Evolutionary conservation across 1,140 invertebrate species (phyloP), one percentile per base, ranked within the genome.

Genomic region (Atta colombica): DNA sequence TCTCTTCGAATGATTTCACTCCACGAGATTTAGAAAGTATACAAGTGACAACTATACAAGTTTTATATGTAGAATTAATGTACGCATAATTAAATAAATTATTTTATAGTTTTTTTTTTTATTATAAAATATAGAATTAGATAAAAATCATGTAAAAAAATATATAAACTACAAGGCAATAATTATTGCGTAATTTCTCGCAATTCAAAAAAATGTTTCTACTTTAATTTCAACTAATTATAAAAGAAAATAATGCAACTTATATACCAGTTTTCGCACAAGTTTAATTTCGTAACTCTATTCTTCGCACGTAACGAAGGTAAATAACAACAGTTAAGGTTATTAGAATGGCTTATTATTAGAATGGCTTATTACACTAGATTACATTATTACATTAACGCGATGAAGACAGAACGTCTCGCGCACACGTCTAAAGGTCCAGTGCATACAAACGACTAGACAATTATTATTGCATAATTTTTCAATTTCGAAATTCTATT

Each of bases 241-340:
- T 39, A 45, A 45, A n/a, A 28, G 39, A n/a, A 18, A 8, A 12
- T 49, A 14, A 45, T 2, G 10, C 60, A 28, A 49, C 8, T 51
- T 77, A 16, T 45, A n/a, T 21, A 21, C 3, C 14, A 5, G 7
- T 45, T 7, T 25, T 2, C 0, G 18, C 14, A 45, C 3, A 25
- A 45, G 12, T 77, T 16, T 18, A 61, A 39, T 18, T 28, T 61
- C 58, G 35, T 7, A 28, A 63, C 45, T 65, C 28, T 14, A 8
- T 77, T 7, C 18, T 31, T 8, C 14, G 63, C 49, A 53, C 14
- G n/a, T 80, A 68, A 80, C 63, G 53, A 80, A 45, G 31, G 45
- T 31, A 63, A 63, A 80, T 68, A 66, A 78, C 16, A 21, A 81
- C 39, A 7, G 21, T 81, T 53, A 14, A 21, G 21, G 16, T 21